Base-by-base conservation (phyloP, 64 coral and sea anemone species). In the Actinia tenebrosa region DNA sequence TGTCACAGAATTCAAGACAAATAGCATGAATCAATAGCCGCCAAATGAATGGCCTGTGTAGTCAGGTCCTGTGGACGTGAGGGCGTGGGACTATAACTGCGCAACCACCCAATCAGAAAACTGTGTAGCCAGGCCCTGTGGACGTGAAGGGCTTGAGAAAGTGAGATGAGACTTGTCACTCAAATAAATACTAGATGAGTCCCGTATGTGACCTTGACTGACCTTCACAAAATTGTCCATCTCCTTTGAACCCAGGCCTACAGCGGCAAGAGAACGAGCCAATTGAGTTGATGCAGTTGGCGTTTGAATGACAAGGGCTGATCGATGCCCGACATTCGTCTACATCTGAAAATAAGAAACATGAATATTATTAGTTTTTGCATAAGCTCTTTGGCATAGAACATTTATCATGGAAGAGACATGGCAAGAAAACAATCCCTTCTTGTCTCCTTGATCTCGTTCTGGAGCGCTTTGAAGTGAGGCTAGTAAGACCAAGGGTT, bases 211-310 rank as follows among this genome's bases (percentile, higher is more conserved):
- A 18, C 45, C 0, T 68, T 26, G 17, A 85, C 89, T 52, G 50
- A 92, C 90, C 79, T 87, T 87, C 55, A 66, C 90, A 92, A 3
- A 87, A 11, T 16, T 63, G 53, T 14, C 90, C 90, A 75, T 30
- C 80, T 72, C 90, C 90, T 71, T 82, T 7, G 27, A 82, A 92
- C 30, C 90, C 90, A 37, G 53, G 90, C 22, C 53, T 81, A 66
- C 90, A 92, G 0, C n/a, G 75, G 58, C 90, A 92, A 4, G 85
- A 83, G 72, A 71, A 92, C 37, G 90, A 92, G 4, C 90, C 90
- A 59, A 46, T 77, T 4, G 55, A 85, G 47, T 92, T 92, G 60
- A 47, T 20, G 17, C 90, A 92, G 22, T 83, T 50, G 59, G 90
- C 90, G 19, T 92, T 64, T 50, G 16, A 46, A 55, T 92, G 85